Evolutionary conservation across 2,113 vertebrate species (phyloP), one percentile per base, ranked within the genome.

Genomic region (Mormoops blainvillei): DNA sequence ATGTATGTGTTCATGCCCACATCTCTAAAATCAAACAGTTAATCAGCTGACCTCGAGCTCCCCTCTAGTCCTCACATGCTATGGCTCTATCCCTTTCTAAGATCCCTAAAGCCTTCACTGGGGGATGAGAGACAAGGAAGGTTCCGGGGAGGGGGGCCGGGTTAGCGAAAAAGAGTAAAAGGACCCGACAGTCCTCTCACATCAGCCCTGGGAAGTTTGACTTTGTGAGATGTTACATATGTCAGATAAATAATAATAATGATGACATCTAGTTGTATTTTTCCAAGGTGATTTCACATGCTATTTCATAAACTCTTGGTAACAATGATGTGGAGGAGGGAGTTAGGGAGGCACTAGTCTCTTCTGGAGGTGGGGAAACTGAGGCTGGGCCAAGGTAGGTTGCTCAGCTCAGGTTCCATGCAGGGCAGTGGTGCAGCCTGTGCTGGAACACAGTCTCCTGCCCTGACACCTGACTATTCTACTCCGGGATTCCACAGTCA

Each of bases 1-100:
- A 8, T 0, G 24, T n/a, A 43, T 7, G 6, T 2, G 0, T 26
- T 24, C 19, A 19, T 54, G 10, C 12, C 24, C 14, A 19, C 14
- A 9, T 26, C 20, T n/a, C 33, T 84, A 56, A 90, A 96, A 28
- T 52, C 7, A 50, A 91, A 41, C 2, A 0, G n/a, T 38, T 52
- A 45, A 52, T 22, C 73, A 43, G 15, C 56, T 91, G 38, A 73
- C 19, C 41, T 8, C 3, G 1, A 28, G 43, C 45, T 61, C 50
- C 74, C 43, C 7, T 58, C 18, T 41, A 41, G 6, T n/a, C 86
- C 19, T 48, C 15, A 54, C 4, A 11, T 14, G 15, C 28, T 24
- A 33, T 22, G 36, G 13, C 3, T 92, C 33, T 65, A 0, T 52
- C 19, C 74, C 52, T 76, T 73, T n/a, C 56, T 81, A 74, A 90